These are phyloP conservation scores for Volucella zonaria DNA, from an alignment of 2,888 invertebrate genomes.

Conservation along the genomic window DNA sequence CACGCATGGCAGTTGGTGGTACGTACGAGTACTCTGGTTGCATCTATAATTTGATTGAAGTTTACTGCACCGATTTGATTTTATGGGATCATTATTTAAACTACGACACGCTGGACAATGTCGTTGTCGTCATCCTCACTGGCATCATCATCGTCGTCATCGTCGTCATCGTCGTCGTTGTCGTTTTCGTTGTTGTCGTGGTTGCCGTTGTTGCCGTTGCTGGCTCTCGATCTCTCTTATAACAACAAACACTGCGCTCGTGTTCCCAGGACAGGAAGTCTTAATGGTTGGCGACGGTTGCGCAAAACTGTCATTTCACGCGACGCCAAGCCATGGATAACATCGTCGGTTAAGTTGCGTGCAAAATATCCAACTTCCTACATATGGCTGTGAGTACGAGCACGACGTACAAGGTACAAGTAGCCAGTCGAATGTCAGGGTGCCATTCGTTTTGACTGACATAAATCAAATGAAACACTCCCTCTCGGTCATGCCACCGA, in stretches of 20 bases:
- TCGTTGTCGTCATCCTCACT: slow-evolving; percentile 19
- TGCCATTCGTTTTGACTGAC: slow-evolving; percentile 9
- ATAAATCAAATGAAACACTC: slow-evolving; percentile 63
- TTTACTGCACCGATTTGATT: slow-evolving; percentile 72
- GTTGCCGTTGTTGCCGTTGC: not conserved
- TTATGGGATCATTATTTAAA: slow-evolving; percentile 71
- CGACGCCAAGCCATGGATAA: slow-evolving; percentile 64
- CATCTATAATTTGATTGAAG: slow-evolving; percentile 71
- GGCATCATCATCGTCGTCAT: not conserved
- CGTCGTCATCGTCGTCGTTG: not conserved
- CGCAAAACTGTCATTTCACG: slow-evolving; percentile 65
- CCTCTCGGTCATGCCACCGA: slow-evolving; percentile 14
- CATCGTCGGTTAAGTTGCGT: slow-evolving; percentile 52
- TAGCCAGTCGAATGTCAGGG: slow-evolving; percentile 47
- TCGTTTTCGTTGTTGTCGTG: not conserved
- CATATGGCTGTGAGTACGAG: not conserved
- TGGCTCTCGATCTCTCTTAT: not conserved
- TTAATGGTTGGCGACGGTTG: slow-evolving; percentile 67
- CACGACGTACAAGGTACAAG: too few relatives aligned
- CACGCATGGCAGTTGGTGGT: not conserved
- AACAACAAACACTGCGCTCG: slow-evolving; percentile 5
- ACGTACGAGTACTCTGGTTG: slow-evolving; percentile 49
- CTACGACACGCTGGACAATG: slow-evolving; percentile 66
- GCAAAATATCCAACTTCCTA: slow-evolving; percentile 57
- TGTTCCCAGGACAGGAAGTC: slow-evolving; percentile 60